Percentiles rank a stretch among this genome's conserved stretches.
Evolutionary conservation across 2,113 vertebrate genomes (phyloP).

Genomic region (Tragulus kanchil): DNA sequence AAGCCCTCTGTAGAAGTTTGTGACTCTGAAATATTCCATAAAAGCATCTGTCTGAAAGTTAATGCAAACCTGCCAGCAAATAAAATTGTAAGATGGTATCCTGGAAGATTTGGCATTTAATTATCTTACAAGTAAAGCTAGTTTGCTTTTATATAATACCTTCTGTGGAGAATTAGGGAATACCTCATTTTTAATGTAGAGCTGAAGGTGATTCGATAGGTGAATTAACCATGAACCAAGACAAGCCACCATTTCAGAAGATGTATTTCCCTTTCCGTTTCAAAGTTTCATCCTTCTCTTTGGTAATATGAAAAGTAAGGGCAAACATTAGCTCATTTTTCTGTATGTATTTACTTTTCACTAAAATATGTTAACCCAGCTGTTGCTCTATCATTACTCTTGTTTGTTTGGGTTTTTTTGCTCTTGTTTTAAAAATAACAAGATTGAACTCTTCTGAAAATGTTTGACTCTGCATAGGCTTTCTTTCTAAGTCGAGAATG

Average conservation of each 20-base stretch:
- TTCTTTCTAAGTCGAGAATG: constrained; percentile 22
- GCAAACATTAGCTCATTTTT: constrained; percentile 55
- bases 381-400: background rate
- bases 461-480: constrained; percentile 21
- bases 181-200: constrained; percentile 57
- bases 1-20: constrained; percentile 14
- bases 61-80: background rate
- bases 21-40: constrained; percentile 10
- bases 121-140: constrained; percentile 51
- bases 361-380: constrained; percentile 42
- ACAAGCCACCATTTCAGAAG: constrained; percentile 21
- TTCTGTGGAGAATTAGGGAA: constrained; percentile 19
- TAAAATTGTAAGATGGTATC: constrained; percentile 41
- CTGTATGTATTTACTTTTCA: background rate
- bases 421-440: constrained; percentile 56
- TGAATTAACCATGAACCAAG: constrained; percentile 48
- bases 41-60: constrained; percentile 46
- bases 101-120: constrained; percentile 52
- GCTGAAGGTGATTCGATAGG: constrained; percentile 18
- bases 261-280: constrained; percentile 44
- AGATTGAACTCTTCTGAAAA: constrained; percentile 22
- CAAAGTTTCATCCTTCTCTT: background rate
- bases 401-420: background rate
- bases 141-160: constrained; percentile 18
- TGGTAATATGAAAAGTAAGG: constrained; percentile 17